Evolutionary conservation across 2,113 vertebrate genomes (phyloP), one percentile per base, ranked within the genome.

Genomic region (Phalacrocorax brasilianus): DNA sequence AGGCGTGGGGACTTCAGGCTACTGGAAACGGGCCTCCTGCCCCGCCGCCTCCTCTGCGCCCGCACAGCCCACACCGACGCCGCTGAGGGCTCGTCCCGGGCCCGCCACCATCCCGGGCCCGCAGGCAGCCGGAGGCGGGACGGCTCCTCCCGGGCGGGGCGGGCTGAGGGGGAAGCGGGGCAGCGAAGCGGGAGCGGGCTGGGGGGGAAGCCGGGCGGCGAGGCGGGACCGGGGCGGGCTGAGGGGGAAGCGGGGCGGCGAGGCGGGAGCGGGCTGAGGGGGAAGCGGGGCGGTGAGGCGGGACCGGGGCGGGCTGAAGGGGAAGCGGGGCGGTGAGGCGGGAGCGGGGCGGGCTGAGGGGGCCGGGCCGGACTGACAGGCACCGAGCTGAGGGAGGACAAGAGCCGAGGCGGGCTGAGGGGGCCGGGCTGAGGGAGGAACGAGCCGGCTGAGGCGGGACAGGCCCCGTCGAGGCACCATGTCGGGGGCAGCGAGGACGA

Each of bases 401-500:
- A 20, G 40, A 21, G 23, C 12, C 6, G 33, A 3, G 24, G 19
- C 7, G 56, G 45, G 70, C 68, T 73, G 84, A 17, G 20, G 19
- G 49, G 6, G 20, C 26, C 6, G 18, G 8, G 12, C 20, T 20
- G 73, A 45, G 27, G 68, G 61, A 15, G 28, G 12, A 35, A 40
- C 15, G 23, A 9, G 9, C 15, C 0, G 33, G 32, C 23, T 1
- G 24, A n/a, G 28, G 58, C 6, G 18, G 22, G 3, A 5, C 8
- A 2, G 15, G 38, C 12, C 19, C 2, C 14, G 2, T 2, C 6
- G 59, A 35, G 33, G 61, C 35, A 11, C 2, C 1, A 92, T 95
- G 95, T n/a, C 83, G 56, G 63, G 35, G 26, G 2, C 67, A 4
- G 80, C 80, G 42, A 89, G 98, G 12, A 97, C 97, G 2, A 56